Evolutionary conservation across 2,888 invertebrate species (phyloP).

Genomic region (Nomada fucata): DNA sequence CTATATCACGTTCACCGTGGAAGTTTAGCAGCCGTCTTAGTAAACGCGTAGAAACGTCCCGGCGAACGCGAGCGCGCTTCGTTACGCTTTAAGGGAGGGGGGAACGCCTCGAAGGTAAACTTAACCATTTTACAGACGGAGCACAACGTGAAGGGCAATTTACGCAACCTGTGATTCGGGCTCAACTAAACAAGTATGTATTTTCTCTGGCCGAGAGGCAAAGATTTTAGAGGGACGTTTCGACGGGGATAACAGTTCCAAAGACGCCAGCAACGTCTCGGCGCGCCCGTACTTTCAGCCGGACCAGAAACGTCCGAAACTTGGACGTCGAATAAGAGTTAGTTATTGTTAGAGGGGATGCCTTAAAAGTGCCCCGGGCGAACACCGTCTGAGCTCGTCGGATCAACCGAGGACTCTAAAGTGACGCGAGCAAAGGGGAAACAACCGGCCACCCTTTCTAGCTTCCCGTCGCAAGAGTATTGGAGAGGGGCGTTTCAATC

Average conservation of each 20-base stretch:
- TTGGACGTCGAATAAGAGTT: conserved; percentile 41
- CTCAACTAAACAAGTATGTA: no score
- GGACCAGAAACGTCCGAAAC: conserved; percentile 6
- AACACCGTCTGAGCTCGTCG: conserved; percentile 14
- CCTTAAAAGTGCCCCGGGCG: conserved; percentile 32
- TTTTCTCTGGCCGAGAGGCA: no score
- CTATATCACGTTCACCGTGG: no score
- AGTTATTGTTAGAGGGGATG: conserved; percentile 17
- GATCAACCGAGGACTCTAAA: conserved; percentile 31
- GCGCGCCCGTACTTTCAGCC: not conserved
- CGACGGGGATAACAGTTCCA: not conserved
- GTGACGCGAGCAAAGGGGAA: conserved; percentile 7
- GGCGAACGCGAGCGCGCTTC: not conserved
- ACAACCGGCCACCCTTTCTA: not conserved
- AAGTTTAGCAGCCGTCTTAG: no score
- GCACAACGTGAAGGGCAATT: no score
- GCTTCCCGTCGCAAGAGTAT: not conserved
- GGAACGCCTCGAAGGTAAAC: no score
- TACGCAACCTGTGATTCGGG: no score
- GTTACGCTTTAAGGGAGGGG: not conserved
- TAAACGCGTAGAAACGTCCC: no score
- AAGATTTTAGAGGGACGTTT: not conserved
- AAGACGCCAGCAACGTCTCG: conserved; percentile 6
- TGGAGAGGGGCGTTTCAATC: conserved; percentile 14
- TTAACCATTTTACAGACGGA: no score